Percentiles rank a stretch among this genome's conserved stretches.
These are phyloP conservation scores for Diogma glabrata DNA, from an alignment of 2,888 invertebrate species.

Conservation along the genomic window DNA sequence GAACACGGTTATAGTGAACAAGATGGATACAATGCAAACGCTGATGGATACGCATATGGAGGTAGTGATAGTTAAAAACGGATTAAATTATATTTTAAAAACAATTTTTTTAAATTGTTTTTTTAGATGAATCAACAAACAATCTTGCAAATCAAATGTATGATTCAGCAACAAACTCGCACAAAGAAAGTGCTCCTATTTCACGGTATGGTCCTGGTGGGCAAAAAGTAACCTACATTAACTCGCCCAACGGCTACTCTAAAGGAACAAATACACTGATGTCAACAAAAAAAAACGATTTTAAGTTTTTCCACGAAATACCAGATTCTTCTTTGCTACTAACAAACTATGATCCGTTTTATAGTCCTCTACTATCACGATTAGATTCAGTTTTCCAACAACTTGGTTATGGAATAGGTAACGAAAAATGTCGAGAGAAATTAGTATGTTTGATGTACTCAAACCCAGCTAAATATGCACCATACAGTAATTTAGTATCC, in stretches of 20 bases:
- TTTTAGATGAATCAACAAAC: slow-evolving; percentile 34
- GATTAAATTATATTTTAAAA: slow-evolving; percentile 15
- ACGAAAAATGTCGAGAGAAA: slow-evolving; percentile 65
- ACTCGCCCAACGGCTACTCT: slow-evolving; percentile 50
- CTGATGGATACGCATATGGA: slow-evolving; percentile 25
- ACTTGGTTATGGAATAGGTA: slow-evolving; percentile 49
- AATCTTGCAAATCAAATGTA: slow-evolving; percentile 24
- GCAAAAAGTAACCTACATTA: slow-evolving; percentile 49
- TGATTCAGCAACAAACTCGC: slow-evolving; percentile 23
- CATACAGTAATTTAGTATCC: slow-evolving; percentile 78
- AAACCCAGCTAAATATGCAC: slow-evolving; percentile 78
- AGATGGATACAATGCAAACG: slow-evolving; percentile 23
- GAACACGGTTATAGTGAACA: slow-evolving; percentile 48
- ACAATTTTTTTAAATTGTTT: slow-evolving; percentile 14
- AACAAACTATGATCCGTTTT: slow-evolving; percentile 82
- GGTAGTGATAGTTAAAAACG: background rate
- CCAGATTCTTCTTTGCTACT: slow-evolving; percentile 70
- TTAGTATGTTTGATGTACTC: slow-evolving; percentile 81
- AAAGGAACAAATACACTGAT: slow-evolving; percentile 35
- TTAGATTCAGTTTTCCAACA: slow-evolving; percentile 73
- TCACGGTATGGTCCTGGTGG: slow-evolving; percentile 46
- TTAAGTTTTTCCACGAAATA: slow-evolving; percentile 78
- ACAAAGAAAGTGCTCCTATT: slow-evolving; percentile 24
- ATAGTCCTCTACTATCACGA: slow-evolving; percentile 72
- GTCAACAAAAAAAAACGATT: slow-evolving; percentile 45